A percentile compares a stretch with the other conserved stretches of the same genome.
phyloP scores from a whole-genome alignment of 2,797 vertebrate species.

The Sebastes reedi region DNA sequence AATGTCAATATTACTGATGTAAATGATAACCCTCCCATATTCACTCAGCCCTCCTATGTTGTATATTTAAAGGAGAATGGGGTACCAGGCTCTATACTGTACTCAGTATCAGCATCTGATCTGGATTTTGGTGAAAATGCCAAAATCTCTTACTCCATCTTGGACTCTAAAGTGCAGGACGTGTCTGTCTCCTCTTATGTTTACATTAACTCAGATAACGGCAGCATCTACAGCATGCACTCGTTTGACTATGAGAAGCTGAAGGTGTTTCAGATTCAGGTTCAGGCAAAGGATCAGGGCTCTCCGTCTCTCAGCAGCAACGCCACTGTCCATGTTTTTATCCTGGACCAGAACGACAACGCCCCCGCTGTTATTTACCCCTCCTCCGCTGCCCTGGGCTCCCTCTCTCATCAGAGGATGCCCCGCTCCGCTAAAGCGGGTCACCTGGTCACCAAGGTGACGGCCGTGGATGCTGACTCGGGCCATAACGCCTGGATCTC shows the following conservation, averaged over 20 bases:
- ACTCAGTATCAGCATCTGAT: slow-evolving; percentile 87
- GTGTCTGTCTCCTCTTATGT: slow-evolving; percentile 83
- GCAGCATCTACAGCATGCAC: slow-evolving; percentile 83
- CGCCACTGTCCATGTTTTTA: slow-evolving; percentile 78
- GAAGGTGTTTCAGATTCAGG: slow-evolving; percentile 76
- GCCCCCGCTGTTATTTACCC: slow-evolving; percentile 80
- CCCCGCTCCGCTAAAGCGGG: slow-evolving; percentile 66
- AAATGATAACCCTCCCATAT: slow-evolving; percentile 87
- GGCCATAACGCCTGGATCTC: slow-evolving; percentile 78
- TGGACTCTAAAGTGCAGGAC: slow-evolving; percentile 77
- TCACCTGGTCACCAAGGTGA: slow-evolving; percentile 73
- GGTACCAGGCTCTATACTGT: slow-evolving; percentile 82
- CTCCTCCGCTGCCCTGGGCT: slow-evolving; percentile 69
- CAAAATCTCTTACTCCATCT: slow-evolving; percentile 74
- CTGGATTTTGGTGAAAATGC: slow-evolving; percentile 79
- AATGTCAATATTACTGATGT: slow-evolving; percentile 86
- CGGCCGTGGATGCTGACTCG: slow-evolving; percentile 72
- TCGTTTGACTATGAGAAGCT: slow-evolving; percentile 83
- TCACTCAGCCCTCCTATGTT: slow-evolving; percentile 84
- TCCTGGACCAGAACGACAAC: slow-evolving; percentile 84
- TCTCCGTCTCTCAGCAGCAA: slow-evolving; percentile 76
- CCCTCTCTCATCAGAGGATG: slow-evolving; percentile 76
- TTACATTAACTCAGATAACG: slow-evolving; percentile 86
- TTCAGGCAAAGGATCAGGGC: slow-evolving; percentile 79
- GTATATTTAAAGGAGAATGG: slow-evolving; percentile 89